Evolutionary conservation across 2,113 vertebrate species (phyloP).

Genomic region (Ranitomeya variabilis): DNA sequence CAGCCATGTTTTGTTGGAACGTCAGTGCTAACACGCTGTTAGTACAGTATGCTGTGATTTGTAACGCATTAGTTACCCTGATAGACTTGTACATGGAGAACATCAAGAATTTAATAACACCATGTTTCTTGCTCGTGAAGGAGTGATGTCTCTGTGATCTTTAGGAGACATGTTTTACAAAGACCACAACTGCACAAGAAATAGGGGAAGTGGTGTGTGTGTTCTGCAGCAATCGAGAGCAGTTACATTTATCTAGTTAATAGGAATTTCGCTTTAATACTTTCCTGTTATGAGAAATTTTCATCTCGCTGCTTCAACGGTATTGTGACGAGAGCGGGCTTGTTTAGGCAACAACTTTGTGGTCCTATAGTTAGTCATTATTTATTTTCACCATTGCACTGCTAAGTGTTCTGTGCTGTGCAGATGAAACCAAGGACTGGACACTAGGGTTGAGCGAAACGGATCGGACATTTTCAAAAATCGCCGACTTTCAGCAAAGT

Average conservation of each 20-base stretch:
- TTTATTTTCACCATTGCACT: no score
- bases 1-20: slow-evolving; percentile 10
- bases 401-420: no score
- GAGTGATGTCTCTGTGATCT: not conserved
- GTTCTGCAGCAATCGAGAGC: not conserved
- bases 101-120: not conserved
- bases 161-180: not conserved
- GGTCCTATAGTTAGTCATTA: no score
- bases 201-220: not conserved
- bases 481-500: no score
- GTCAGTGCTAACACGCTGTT: not conserved
- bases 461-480: no score
- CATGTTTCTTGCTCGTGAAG: not conserved
- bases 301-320: no score
- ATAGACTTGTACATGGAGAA: not conserved
- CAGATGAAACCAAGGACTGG: no score
- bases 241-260: not conserved
- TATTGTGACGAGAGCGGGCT: no score
- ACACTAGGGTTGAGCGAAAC: no score
- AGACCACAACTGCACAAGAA: not conserved
- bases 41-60: not conserved
- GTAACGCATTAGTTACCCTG: not conserved
- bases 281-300: no score
- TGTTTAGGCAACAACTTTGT: no score
- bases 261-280: no score